Evolutionary conservation across 2,888 invertebrate genomes (phyloP).

Genomic region (Eupsilia transversa): DNA sequence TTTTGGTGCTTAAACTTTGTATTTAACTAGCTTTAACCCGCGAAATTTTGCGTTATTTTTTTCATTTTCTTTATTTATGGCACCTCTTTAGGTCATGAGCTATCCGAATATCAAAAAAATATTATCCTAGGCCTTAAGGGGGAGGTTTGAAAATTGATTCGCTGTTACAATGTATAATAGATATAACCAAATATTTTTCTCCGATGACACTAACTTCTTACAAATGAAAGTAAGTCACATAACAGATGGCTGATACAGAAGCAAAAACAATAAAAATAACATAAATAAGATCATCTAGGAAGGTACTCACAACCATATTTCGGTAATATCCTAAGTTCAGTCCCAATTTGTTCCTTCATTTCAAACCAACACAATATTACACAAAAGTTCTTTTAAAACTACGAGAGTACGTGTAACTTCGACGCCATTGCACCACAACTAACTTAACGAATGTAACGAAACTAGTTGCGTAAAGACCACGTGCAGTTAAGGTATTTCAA

Average conservation of each 20-base stretch:
- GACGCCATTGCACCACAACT: constrained; percentile 30
- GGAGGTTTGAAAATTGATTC: no score
- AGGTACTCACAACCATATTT: constrained; percentile 35
- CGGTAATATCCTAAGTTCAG: constrained; percentile 28
- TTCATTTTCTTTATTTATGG: no score
- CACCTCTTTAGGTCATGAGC: no score
- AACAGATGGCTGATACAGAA: background rate
- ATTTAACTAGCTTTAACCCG: no score
- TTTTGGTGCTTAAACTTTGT: no score
- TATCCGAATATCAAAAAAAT: no score
- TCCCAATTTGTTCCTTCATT: constrained; percentile 41
- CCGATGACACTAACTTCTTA: background rate
- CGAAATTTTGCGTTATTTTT: no score
- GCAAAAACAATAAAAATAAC: background rate
- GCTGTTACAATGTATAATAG: no score
- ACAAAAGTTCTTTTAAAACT: background rate
- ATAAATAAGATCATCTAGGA: background rate
- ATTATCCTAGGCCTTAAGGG: no score
- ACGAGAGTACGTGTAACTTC: background rate
- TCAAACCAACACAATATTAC: constrained; percentile 4
- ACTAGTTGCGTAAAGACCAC: constrained; percentile 38
- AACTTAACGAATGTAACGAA: constrained; percentile 3
- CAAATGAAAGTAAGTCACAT: background rate
- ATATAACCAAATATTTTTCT: background rate
- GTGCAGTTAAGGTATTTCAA: constrained; percentile 32